Evolutionary conservation across 1,140 invertebrate genomes (phyloP), one percentile per base, ranked within the genome.

Genomic region (Anoplophora glabripennis): DNA sequence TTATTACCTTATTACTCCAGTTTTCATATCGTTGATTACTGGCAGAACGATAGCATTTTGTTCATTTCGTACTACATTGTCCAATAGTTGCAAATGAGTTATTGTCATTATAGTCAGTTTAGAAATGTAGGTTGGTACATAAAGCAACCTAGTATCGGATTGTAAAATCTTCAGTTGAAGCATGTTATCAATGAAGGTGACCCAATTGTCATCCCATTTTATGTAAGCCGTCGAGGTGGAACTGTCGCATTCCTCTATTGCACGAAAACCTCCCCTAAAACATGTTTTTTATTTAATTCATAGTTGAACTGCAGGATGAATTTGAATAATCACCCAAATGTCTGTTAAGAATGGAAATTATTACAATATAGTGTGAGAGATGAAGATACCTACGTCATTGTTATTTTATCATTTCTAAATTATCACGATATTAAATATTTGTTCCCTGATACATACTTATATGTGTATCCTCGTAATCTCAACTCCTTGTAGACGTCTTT

Each of bases 131-230:
- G 91, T 96, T 1, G 94, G 94, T 0, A 98, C 84, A 66, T 86
- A 86, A 0, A 97, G 81, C 12, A 84, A 81, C 58, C 89, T 77
- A 0, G 86, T 86, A 64, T 92, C 88, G 10, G 82, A 76, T 18
- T 82, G 81, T 1, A 96, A 69, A 49, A 96, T 86, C 61, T 88
- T 84, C 61, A 96, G 84, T 74, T 98, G 95, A 12, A 97, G 75
- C 86, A 97, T 89, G 15, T 89, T 93, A 74, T 98, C 95, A 81
- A 97, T 85, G 74, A 95, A 97, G 0, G 93, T 83, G 0, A 94
- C 85, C 92, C 92, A 98, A 73, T 96, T 94, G 67, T 88, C 71
- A 8, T 76, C 75, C 92, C 92, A 94, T 41, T 68, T 62, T 0
- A 87, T 76, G n/a, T 72, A 72, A 15, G 85, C 88, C 10, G 65